Evolutionary conservation across 2,113 vertebrate genomes (phyloP), one percentile per base, ranked within the genome.

Genomic region (Tyto alba): DNA sequence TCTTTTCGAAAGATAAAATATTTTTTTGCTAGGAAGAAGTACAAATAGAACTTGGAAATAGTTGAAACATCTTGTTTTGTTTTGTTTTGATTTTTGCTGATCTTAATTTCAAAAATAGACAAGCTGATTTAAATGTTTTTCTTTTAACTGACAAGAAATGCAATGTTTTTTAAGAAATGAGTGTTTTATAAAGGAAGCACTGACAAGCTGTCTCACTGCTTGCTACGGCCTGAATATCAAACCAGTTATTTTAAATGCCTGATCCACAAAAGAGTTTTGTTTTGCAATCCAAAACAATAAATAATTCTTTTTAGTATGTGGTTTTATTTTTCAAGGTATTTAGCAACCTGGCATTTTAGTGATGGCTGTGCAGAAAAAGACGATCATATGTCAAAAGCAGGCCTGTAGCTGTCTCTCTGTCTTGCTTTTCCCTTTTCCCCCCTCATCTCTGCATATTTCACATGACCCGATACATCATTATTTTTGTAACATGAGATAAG

Each of bases 41-140:
- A 73, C 56, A 86, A 93, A 96, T 52, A 91, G 81, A 32, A 67
- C 30, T 63, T 95, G 52, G 41, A 93, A 94, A 77, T 10, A 89
- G 72, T 82, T 78, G 85, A 85, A 93, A 71, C 57, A 53, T 85
- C 63, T 72, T 90, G 40, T 68, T 94, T 96, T 95, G 72, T 69
- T 96, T 90, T 71, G 60, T 34, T 93, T 91, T 86, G 82, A 85
- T 91, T 93, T 96, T 93, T 95, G 62, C 62, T 95, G 83, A 89
- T 95, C 40, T 74, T 85, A 20, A 19, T 87, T 93, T 92, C 72
- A 86, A 89, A 95, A 95, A 94, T 57, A 97, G 92, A 95, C 78
- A 94, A 89, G 78, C 73, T 95, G 87, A 80, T 96, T 96, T 94
- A 91, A 95, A 83, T 15, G 22, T 76, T 94, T 93, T 96, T 94